Conservation (phyloP, 2,888 invertebrate genomes). For the Caenorhabditis parvicauda region DNA sequence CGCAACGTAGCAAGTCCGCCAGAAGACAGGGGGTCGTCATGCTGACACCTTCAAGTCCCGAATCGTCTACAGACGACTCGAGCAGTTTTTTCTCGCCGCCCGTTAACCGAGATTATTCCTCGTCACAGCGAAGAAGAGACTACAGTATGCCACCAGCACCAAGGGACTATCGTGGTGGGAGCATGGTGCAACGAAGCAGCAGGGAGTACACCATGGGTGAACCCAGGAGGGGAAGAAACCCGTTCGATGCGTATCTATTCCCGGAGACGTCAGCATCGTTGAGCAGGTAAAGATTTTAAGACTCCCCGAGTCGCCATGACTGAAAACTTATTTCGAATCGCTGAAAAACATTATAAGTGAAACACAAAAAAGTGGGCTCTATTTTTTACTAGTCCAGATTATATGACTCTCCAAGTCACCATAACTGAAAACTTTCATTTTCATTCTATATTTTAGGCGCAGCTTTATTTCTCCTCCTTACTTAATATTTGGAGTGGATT, state of each 20-base stretch:
- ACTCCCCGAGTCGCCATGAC: neutral
- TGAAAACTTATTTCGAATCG: too few relatives aligned
- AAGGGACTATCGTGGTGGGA: neutral
- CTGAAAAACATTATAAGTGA: too few relatives aligned
- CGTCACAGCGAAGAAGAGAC: too few relatives aligned
- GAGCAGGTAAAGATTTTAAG: neutral
- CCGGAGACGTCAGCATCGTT: neutral
- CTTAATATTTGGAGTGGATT: too few relatives aligned
- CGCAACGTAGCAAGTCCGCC: slow-evolving; percentile 26
- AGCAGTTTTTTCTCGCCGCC: slow-evolving; percentile 5
- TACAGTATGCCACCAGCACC: slow-evolving; percentile 23
- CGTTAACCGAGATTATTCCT: too few relatives aligned
- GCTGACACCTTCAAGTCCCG: slow-evolving; percentile 35
- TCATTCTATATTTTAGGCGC: too few relatives aligned
- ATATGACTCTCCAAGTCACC: too few relatives aligned
- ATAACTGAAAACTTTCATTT: too few relatives aligned
- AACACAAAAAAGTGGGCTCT: too few relatives aligned
- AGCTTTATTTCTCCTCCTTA: too few relatives aligned
- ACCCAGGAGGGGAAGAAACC: too few relatives aligned
- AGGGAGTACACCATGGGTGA: neutral
- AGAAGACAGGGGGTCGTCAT: slow-evolving; percentile 40
- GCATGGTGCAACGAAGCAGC: neutral
- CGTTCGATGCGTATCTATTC: slow-evolving; percentile 26
- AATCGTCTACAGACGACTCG: slow-evolving; percentile 21
- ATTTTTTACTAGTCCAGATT: too few relatives aligned